Conservation (phyloP, 2,888 invertebrate species). For the Machimus atricapillus region DNA sequence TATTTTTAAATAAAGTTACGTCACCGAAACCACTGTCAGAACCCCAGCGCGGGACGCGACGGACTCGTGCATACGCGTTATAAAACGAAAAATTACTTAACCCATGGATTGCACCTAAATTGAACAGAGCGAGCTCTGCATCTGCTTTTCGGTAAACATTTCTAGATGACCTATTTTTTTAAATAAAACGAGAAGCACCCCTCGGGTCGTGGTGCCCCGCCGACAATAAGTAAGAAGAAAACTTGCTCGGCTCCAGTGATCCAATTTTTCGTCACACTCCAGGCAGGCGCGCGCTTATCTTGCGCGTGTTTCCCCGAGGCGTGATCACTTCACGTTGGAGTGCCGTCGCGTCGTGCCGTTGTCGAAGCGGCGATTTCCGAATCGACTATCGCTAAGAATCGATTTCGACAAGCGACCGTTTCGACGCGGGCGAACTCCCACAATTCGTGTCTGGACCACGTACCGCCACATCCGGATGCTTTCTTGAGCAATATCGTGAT, state of each 20-base stretch:
- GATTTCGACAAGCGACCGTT: neutral
- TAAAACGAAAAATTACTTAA: neutral
- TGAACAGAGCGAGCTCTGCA: neutral
- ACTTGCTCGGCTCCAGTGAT: constrained; percentile 13
- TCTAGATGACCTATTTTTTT: constrained; percentile 20
- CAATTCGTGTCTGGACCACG: neutral
- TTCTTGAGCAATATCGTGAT: constrained; percentile 22
- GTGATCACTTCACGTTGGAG: neutral
- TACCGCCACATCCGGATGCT: constrained; percentile 18
- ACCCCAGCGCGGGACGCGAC: neutral
- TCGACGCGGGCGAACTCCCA: neutral
- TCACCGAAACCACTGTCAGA: neutral
- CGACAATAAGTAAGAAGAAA: constrained; percentile 4
- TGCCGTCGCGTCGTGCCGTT: neutral
- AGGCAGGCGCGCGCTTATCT: neutral
- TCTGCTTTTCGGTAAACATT: constrained; percentile 24
- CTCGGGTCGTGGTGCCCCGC: neutral
- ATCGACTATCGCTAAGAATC: neutral
- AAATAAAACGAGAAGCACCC: neutral
- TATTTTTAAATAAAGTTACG: neutral
- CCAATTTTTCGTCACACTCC: constrained; percentile 1
- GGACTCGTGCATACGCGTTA: neutral
- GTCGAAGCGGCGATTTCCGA: neutral
- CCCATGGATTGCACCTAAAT: neutral
- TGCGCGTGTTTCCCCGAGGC: neutral